phyloP scores from a whole-genome alignment of 1,140 invertebrate genomes.

The Halictus rubicundus region DNA sequence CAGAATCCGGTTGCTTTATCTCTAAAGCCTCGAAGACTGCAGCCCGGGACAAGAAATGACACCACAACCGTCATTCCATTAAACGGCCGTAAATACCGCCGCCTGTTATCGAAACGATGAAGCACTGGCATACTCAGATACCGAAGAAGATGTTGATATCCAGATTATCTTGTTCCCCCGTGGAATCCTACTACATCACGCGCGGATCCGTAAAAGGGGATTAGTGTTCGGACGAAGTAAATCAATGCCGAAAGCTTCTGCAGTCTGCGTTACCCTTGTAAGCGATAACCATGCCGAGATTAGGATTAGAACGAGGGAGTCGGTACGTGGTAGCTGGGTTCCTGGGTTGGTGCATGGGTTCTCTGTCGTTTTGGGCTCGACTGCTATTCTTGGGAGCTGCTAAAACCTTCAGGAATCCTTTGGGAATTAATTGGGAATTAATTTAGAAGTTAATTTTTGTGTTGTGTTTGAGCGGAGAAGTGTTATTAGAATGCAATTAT shows the following conservation, averaged over 20 bases:
- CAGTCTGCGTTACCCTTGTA: background rate
- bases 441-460: too few species aligned
- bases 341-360: background rate
- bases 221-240: background rate
- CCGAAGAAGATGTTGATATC: background rate
- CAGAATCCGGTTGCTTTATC: too few species aligned
- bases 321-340: background rate
- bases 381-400: background rate
- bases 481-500: too few species aligned
- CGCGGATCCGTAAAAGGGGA: background rate
- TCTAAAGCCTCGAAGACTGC: too few species aligned
- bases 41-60: background rate
- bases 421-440: too few species aligned
- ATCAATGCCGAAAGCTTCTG: slow-evolving; percentile 1
- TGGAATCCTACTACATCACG: slow-evolving; percentile 1
- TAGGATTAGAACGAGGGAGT: background rate
- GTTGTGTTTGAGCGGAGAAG: too few species aligned
- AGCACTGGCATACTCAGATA: too few species aligned
- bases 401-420: background rate
- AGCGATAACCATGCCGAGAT: background rate
- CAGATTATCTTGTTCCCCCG: background rate
- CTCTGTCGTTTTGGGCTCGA: background rate
- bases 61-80: background rate
- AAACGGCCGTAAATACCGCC: background rate
- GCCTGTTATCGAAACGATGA: background rate